These are phyloP conservation scores for Petrocephalus zakoni DNA, from an alignment of 2,113 vertebrate genomes.

Conservation along the genomic window DNA sequence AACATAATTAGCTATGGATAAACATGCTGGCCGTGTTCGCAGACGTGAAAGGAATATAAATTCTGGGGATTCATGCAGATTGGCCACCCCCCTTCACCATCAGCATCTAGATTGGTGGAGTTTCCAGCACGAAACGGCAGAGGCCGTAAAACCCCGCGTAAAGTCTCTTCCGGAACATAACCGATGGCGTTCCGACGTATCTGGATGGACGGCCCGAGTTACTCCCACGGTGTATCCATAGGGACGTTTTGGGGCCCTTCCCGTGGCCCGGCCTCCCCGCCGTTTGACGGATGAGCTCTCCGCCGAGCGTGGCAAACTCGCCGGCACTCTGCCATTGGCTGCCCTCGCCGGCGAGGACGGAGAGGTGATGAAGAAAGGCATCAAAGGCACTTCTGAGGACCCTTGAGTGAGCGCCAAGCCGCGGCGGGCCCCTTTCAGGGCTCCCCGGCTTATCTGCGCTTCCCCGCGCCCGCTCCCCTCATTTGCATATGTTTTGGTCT, in stretches of 20 bases:
- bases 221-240: background rate
- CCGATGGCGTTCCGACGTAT: background rate
- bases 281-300: background rate
- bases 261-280: background rate
- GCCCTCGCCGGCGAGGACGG: background rate
- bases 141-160: background rate
- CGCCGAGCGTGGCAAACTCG: background rate
- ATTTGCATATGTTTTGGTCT: conserved; percentile 56
- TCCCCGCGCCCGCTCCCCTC: conserved; percentile 50
- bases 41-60: background rate
- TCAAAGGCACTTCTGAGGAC: conserved; percentile 53
- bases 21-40: conserved; percentile 3
- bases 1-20: conserved; percentile 17
- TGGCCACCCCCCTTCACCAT: background rate
- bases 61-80: background rate
- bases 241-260: background rate
- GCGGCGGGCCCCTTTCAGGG: conserved; percentile 51
- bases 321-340: background rate
- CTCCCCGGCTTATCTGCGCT: conserved; percentile 36
- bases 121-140: background rate
- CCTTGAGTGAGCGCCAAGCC: conserved; percentile 54
- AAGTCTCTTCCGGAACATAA: background rate
- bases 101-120: background rate
- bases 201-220: conserved; percentile 2
- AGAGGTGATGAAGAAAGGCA: conserved; percentile 35